Percentiles rank a stretch among this genome's conserved stretches.
phyloP scores from a whole-genome alignment of 2,888 invertebrate species.

The Netelia inedita region DNA sequence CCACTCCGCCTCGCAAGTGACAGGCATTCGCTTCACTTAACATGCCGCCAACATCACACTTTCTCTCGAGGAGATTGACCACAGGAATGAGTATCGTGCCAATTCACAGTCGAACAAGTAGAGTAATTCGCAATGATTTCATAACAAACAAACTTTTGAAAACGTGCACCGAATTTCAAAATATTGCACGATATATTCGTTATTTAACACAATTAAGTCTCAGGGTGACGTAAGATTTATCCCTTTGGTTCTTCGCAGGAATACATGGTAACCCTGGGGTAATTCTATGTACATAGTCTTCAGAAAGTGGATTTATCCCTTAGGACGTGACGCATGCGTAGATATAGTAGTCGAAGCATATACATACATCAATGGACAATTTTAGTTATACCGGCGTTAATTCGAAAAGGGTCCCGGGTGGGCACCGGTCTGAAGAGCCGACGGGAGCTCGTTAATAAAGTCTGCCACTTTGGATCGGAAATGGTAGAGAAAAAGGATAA shows the following conservation, averaged over 20 bases:
- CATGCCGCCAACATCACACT: background rate
- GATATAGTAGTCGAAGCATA: too few species aligned
- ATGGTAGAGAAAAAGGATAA: background rate
- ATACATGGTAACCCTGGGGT: constrained; percentile 14
- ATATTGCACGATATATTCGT: constrained; percentile 1
- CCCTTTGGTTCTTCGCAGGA: background rate
- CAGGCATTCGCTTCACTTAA: constrained; percentile 1
- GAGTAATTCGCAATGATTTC: constrained; percentile 12
- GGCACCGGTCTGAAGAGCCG: background rate
- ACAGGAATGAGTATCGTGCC: background rate
- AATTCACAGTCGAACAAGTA: constrained; percentile 3
- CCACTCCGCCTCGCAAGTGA: background rate
- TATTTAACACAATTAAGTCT: constrained; percentile 27
- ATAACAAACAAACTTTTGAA: background rate
- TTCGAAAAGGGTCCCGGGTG: constrained; percentile 21
- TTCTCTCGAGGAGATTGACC: background rate
- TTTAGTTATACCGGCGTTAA: constrained; percentile 35
- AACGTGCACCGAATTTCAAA: background rate
- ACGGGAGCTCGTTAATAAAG: constrained; percentile 52
- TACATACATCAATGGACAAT: constrained; percentile 28
- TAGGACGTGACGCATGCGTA: background rate
- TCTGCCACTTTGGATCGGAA: constrained; percentile 40
- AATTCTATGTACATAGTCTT: constrained; percentile 24
- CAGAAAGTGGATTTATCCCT: constrained; percentile 29
- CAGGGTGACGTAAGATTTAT: background rate